Evolutionary conservation across 2,888 invertebrate genomes (phyloP), one percentile per base, ranked within the genome.

Genomic region (Ochropacha duplaris): DNA sequence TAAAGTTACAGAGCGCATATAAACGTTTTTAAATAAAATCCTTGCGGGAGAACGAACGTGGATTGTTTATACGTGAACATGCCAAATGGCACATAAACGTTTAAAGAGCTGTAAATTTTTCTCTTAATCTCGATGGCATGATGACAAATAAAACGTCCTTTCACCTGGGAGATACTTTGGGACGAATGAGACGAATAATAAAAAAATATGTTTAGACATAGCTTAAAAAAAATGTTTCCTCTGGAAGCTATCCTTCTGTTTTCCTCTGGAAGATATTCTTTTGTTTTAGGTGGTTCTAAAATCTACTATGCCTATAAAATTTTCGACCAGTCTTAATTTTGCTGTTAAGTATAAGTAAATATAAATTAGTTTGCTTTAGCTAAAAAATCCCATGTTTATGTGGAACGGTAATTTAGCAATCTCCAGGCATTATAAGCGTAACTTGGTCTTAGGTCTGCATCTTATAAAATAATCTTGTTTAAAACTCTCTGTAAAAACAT

Each of bases 61-160:
- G 31, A 73, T 74, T 84, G 83, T 83, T 84, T 86, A 83, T 80
- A 81, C 65, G 81, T 72, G 74, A 83, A 76, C 81, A 78, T 71
- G 87, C 86, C 84, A 88, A 90, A 88, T 81, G 82, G 75, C 81
- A 79, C 74, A 82, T 86, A 82, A 88, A 88, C 84, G 77, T 80
- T 88, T 86, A 83, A 87, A 86, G 72, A 76, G 78, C 74, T 74
- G 80, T 89, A 88, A 84, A 87, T 87, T 84, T 71, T 79, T 69
- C 69, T 74, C 75, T 83, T 81, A 84, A 86, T 84, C 75, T 79
- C 66, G 69, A 73, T 77, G 78, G 67, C 78, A 72, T 69, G 81
- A 79, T 81, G 83, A 84, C 81, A 86, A 81, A 81, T 83, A 82
- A 88, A 86, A 83, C 68, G 79, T 85, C 83, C 85, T 87, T 88